Conservation (phyloP, 2,113 vertebrate genomes). For the Megaceryle torquata region DNA sequence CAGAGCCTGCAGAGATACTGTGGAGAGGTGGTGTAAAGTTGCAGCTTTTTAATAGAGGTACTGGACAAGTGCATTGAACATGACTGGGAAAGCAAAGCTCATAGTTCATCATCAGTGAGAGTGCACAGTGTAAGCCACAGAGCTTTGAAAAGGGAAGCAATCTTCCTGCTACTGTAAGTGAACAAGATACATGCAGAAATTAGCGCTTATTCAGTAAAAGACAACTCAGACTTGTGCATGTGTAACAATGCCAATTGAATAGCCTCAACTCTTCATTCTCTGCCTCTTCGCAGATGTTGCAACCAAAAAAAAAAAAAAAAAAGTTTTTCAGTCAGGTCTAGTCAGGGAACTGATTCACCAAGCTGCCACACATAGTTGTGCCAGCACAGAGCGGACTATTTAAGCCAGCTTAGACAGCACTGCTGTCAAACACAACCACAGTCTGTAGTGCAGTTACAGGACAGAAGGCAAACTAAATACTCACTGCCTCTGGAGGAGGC, state of each 20-base stretch:
- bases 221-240: background rate
- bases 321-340: background rate
- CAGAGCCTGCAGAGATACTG: background rate
- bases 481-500: background rate
- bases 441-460: background rate
- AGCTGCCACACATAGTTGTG: background rate
- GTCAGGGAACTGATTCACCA: background rate
- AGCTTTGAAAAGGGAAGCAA: background rate
- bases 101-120: background rate
- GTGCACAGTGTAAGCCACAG: background rate
- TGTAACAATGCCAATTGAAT: background rate
- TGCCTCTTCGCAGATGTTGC: background rate
- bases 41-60: background rate
- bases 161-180: background rate
- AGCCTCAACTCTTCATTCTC: background rate
- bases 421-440: background rate
- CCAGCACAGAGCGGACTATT: conserved; percentile 33
- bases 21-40: background rate
- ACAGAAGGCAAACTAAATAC: background rate
- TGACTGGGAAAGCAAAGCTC: background rate
- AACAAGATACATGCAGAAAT: background rate
- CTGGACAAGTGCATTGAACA: background rate
- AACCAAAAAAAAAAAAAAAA: background rate
- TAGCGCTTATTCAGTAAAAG: background rate
- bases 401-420: background rate